Conservation (phyloP, 2,113 vertebrate genomes). For the Carassius carassius region DNA sequence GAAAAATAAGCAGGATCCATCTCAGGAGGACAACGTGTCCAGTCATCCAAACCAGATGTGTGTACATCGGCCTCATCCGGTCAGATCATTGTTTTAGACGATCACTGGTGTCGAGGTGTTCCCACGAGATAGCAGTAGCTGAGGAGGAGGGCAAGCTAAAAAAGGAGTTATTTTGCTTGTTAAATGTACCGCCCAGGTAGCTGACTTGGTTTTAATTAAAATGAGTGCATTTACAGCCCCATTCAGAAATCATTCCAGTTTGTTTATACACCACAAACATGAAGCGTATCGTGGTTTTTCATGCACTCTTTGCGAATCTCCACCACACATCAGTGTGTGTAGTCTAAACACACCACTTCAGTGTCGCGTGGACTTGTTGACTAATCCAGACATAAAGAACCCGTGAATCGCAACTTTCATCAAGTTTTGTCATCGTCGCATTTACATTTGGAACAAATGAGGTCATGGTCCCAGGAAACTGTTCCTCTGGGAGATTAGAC, state of each 20-base stretch:
- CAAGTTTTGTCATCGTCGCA: neutral
- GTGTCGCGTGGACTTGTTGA: constrained; percentile 1
- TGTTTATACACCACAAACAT: neutral
- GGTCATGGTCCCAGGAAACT: constrained; percentile 21
- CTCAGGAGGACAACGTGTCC: constrained; percentile 43
- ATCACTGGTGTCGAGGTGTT: constrained; percentile 52
- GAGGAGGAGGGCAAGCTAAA: constrained; percentile 32
- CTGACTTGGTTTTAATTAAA: constrained; percentile 30
- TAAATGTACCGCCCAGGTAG: constrained; percentile 29
- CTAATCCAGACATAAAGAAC: constrained; percentile 19
- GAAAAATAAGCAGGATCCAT: constrained; percentile 54
- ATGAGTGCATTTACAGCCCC: neutral
- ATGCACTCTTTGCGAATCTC: neutral
- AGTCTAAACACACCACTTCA: constrained; percentile 5
- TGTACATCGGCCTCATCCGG: constrained; percentile 56
- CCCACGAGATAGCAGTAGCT: constrained; percentile 61
- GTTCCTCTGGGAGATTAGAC: neutral
- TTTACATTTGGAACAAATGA: constrained; percentile 16
- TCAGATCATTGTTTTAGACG: constrained; percentile 57
- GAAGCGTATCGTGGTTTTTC: neutral
- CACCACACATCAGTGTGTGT: neutral
- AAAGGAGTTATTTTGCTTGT: neutral
- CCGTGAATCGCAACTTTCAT: neutral
- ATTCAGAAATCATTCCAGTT: constrained; percentile 2
- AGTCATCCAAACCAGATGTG: constrained; percentile 69